A percentile compares a stretch with the other conserved stretches of the same genome.
phyloP scores from a whole-genome alignment of 2,113 vertebrate genomes.

The Gadus macrocephalus region DNA sequence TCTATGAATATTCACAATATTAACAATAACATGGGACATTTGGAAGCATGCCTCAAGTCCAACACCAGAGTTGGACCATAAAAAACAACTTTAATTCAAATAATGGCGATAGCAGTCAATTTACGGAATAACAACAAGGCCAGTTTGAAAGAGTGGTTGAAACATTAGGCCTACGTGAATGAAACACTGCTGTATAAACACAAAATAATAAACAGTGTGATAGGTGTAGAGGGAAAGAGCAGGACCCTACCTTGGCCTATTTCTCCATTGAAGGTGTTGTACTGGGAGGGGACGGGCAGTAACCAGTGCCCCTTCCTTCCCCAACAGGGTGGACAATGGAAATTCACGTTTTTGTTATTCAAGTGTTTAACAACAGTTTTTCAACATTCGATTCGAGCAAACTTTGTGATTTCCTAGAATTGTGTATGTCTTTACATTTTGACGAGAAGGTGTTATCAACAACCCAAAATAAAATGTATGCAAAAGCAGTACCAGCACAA shows the following conservation, averaged over 20 bases:
- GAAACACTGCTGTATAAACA: conserved; percentile 42
- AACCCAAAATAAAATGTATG: too few relatives aligned
- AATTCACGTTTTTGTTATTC: conserved; percentile 35
- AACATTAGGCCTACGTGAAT: conserved; percentile 17
- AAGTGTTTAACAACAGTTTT: conserved; percentile 18
- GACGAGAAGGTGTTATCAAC: too few relatives aligned
- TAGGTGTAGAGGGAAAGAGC: conserved; percentile 46
- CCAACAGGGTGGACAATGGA: conserved; percentile 61
- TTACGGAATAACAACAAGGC: not conserved
- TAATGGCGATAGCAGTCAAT: too few relatives aligned
- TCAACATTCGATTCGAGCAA: too few relatives aligned
- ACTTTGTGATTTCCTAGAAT: too few relatives aligned
- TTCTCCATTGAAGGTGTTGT: conserved; percentile 49
- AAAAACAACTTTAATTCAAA: too few relatives aligned
- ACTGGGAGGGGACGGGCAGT: conserved; percentile 28
- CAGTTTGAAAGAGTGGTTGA: not conserved
- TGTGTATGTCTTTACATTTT: too few relatives aligned
- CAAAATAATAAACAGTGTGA: conserved; percentile 27
- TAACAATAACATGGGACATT: not conserved
- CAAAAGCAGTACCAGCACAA: too few relatives aligned
- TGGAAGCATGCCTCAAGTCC: not conserved
- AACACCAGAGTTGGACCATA: not conserved
- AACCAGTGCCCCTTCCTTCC: conserved; percentile 61
- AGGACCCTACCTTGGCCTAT: conserved; percentile 47
- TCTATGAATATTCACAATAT: too few relatives aligned